These are phyloP conservation scores for Nyctibius grandis DNA, from an alignment of 2,797 vertebrate species.

Conservation along the genomic window DNA sequence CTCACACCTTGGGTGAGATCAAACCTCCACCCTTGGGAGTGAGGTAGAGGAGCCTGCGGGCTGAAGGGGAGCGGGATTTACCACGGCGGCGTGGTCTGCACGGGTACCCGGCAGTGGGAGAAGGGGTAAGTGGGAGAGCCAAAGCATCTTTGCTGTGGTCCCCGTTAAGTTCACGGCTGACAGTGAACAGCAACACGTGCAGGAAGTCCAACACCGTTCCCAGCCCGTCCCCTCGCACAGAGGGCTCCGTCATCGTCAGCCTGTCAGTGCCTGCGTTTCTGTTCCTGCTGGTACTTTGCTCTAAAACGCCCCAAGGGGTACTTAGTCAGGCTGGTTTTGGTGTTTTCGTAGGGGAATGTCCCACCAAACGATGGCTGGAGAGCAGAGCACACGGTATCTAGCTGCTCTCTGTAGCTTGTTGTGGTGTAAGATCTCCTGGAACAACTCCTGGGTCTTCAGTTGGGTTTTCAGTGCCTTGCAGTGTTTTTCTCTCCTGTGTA, in stretches of 20 bases:
- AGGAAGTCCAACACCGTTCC: accelerated
- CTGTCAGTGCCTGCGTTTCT: background rate
- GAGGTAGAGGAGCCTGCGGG: background rate
- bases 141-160: background rate
- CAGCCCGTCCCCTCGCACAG: accelerated
- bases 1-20: accelerated
- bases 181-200: accelerated
- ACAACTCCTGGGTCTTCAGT: accelerated
- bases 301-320: background rate
- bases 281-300: accelerated
- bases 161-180: background rate
- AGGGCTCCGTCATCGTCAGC: accelerated
- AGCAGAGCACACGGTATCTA: background rate
- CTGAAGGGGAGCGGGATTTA: background rate
- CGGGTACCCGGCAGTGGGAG: background rate
- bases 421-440: background rate
- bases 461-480: background rate
- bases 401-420: background rate
- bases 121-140: background rate
- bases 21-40: background rate
- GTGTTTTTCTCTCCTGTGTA: background rate
- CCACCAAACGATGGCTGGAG: background rate
- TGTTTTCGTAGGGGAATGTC: background rate
- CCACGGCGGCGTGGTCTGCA: background rate
- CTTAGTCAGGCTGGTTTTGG: background rate